Conservation (phyloP, 2,888 invertebrate species). For the Pocota personata region DNA sequence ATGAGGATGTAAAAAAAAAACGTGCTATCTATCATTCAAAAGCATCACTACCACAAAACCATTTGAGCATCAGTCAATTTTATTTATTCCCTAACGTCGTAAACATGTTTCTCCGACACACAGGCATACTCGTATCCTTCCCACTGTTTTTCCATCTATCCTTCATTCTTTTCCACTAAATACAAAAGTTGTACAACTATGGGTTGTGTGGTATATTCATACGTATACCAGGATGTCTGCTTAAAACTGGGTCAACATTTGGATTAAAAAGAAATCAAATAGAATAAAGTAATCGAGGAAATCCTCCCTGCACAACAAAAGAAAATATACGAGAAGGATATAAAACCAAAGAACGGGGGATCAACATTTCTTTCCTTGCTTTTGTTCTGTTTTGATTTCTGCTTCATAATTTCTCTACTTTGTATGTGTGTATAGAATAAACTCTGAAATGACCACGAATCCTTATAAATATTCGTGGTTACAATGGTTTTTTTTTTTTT, state of each 20-base stretch:
- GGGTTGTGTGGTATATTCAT: not conserved
- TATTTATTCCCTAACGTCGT: constrained; percentile 11
- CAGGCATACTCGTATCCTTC: not conserved
- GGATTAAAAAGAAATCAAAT: constrained; percentile 66
- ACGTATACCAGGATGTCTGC: constrained; percentile 1
- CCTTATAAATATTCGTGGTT: constrained; percentile 38
- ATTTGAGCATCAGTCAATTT: constrained; percentile 28
- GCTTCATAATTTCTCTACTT: constrained; percentile 13
- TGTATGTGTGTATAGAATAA: not conserved
- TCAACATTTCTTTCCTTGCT: constrained; percentile 11
- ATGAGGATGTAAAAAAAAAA: not conserved
- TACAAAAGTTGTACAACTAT: not conserved
- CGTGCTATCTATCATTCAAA: not conserved
- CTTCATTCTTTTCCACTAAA: not conserved
- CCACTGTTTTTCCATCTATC: not conserved
- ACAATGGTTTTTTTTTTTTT: not conserved
- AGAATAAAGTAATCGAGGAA: constrained; percentile 68
- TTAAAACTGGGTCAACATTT: constrained; percentile 65
- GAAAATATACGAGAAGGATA: not conserved
- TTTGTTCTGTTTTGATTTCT: constrained; percentile 34
- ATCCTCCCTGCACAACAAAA: constrained; percentile 47
- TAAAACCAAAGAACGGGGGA: not conserved
- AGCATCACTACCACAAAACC: not conserved
- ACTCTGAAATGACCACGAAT: constrained; percentile 31
- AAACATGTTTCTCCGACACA: not conserved